These are phyloP conservation scores for Strongylocentrotus purpuratus DNA, from an alignment of 35 echinoderm and acorn worm genomes.

Conservation along the genomic window DNA sequence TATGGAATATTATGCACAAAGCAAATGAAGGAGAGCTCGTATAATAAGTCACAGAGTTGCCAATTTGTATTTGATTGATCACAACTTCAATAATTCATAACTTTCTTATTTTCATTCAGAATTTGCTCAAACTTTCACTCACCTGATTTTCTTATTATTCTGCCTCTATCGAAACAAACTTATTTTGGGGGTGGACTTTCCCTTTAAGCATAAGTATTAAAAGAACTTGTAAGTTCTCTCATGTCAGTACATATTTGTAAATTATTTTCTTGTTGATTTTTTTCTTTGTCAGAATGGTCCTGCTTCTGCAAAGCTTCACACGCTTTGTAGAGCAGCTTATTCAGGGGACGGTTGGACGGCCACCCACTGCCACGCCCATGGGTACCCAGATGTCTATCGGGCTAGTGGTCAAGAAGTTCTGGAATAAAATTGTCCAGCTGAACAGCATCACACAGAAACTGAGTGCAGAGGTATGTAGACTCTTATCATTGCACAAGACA, in stretches of 20 bases:
- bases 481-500: no score
- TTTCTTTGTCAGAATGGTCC: constrained; percentile 69
- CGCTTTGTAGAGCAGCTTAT: constrained; percentile 82
- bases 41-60: no score
- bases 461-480: constrained; percentile 74
- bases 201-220: no score
- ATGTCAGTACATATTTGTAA: background rate
- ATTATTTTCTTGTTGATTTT: background rate
- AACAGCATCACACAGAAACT: constrained; percentile 74
- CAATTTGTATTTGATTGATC: no score
- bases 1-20: no score
- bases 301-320: constrained; percentile 93
- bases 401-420: constrained; percentile 92
- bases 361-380: constrained; percentile 62
- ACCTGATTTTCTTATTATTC: no score
- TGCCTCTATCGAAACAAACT: no score
- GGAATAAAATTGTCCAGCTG: constrained; percentile 98
- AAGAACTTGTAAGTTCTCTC: background rate
- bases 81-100: no score
- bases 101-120: no score
- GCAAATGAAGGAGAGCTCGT: no score
- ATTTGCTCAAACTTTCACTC: no score
- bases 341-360: constrained; percentile 50
- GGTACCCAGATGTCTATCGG: constrained; percentile 94
- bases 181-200: no score